phyloP scores from a whole-genome alignment of 53 echinoderm and acorn worm species.

The Echinarachnius parma region DNA sequence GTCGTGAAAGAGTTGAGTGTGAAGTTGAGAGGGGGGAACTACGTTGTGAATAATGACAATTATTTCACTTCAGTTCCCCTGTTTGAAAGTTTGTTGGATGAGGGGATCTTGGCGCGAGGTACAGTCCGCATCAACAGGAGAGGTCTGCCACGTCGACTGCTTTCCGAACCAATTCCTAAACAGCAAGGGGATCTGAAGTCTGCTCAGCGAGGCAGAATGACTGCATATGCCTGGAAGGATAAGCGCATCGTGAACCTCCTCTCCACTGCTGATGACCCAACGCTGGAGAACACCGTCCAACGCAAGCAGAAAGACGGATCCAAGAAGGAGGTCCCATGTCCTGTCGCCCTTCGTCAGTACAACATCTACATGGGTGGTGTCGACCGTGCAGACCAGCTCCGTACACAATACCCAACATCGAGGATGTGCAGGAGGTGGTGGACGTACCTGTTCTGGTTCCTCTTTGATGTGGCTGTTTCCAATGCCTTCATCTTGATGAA shows the following conservation, averaged over 20 bases:
- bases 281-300: neutral
- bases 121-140: neutral
- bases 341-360: slow-evolving; percentile 15
- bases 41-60: slow-evolving; percentile 17
- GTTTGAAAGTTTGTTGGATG: neutral
- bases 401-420: no score
- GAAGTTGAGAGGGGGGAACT: neutral
- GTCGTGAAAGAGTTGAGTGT: slow-evolving; percentile 17
- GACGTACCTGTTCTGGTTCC: no score
- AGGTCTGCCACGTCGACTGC: neutral
- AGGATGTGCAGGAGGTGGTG: no score
- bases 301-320: neutral
- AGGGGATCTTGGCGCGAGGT: neutral
- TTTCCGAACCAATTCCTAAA: neutral
- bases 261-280: slow-evolving; percentile 1
- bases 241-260: neutral
- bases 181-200: neutral
- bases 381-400: slow-evolving; percentile 38
- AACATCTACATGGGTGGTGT: slow-evolving; percentile 46
- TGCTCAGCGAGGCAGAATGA: neutral
- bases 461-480: no score
- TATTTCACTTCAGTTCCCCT: slow-evolving; percentile 10
- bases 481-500: no score
- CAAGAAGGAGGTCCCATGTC: slow-evolving; percentile 8
- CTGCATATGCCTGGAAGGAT: neutral